These are phyloP conservation scores for Stictonetta naevosa DNA, from an alignment of 2,113 vertebrate species.

Conservation along the genomic window DNA sequence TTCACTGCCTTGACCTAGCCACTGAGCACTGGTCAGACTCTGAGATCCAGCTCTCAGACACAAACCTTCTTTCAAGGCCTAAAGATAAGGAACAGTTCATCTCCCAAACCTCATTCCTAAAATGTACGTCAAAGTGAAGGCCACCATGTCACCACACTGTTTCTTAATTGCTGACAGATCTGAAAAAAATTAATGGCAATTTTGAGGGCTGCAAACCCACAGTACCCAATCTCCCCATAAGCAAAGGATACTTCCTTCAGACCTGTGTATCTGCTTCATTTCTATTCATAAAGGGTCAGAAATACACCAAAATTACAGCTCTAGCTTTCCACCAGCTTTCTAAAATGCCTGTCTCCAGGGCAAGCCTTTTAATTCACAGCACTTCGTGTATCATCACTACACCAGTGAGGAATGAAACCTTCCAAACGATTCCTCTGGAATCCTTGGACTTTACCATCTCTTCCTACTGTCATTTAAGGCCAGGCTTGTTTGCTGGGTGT, in stretches of 20 bases:
- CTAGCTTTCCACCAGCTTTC: neutral
- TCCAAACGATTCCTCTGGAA: neutral
- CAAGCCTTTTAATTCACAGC: neutral
- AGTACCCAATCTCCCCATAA: neutral
- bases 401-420: neutral
- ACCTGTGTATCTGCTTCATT: neutral
- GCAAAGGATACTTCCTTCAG: neutral
- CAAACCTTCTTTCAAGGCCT: neutral
- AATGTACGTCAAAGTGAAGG: neutral
- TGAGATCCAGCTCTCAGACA: neutral
- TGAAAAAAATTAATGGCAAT: neutral
- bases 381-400: rapidly evolving
- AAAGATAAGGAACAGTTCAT: neutral
- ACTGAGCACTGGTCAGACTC: neutral
- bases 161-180: neutral
- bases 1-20: neutral
- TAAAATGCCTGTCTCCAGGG: neutral
- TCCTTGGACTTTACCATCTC: neutral
- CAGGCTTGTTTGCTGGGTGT: neutral
- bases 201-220: neutral
- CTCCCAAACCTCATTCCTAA: neutral
- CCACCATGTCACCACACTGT: neutral
- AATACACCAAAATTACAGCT: conserved; percentile 1
- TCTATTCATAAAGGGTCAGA: neutral
- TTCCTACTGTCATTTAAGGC: neutral